Evolutionary conservation across 2,797 vertebrate species (phyloP), one percentile per base, ranked within the genome.

Genomic region (Pseudotriccus pelzelni): DNA sequence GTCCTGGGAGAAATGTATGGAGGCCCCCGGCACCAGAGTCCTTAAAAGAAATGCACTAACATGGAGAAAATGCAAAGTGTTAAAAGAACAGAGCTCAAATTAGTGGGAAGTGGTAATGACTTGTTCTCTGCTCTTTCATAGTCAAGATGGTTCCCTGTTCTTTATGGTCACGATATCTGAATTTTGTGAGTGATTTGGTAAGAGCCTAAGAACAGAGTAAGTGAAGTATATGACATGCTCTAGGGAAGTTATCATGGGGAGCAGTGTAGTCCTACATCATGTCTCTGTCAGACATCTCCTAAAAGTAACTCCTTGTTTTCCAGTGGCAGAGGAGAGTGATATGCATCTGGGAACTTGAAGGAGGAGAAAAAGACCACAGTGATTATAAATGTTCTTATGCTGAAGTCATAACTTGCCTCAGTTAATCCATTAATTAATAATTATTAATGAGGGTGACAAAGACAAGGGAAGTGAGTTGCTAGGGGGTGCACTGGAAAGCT

Each of bases 1-100:
- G 21, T 43, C 36, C 20, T 0, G 0, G 49, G 32, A 66, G 25
- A 9, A 14, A 49, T 36, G 2, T 2, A 2, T 12, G 30, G 21
- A 49, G 11, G 25, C 1, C 17, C 7, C 9, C 74, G 17, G 7
- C 19, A 47, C 9, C 18, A n/a, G 46, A 53, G 32, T 58, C 22
- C 27, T 62, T 50, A 11, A 39, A 69, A 79, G 11, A 66, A 79
- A 44, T 43, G 7, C 24, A 47, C 5, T 76, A 53, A 58, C 6
- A 5, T 73, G 25, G 14, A 70, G 53, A 86, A 95, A 81, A 91
- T 49, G 12, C 10, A 56, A 16, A 8, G 3, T 1, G 0, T 47
- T 55, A 41, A n/a, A 58, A 77, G 12, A 83, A 30, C 3, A 28
- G 13, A 67, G 52, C 49, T 36, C 4, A 46, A 59, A 70, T 4